A percentile compares a stretch with the other conserved stretches of the same genome.
These are phyloP conservation scores for Dyspetes luteomarginatus DNA, from an alignment of 2,888 invertebrate species.

Conservation along the genomic window DNA sequence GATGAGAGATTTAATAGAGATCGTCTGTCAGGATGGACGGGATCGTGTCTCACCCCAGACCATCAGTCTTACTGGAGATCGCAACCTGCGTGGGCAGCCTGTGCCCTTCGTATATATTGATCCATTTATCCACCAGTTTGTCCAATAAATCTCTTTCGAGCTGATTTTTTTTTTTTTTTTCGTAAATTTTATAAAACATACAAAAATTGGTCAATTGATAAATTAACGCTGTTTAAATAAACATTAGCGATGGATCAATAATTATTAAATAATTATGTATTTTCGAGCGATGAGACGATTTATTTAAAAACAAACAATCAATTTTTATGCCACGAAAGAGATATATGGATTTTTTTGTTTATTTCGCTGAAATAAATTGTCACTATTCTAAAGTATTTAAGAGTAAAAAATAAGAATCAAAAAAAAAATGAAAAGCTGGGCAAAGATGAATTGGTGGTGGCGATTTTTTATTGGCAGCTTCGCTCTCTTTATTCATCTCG, in stretches of 20 bases:
- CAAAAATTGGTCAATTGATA: too few species aligned
- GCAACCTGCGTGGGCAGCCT: constrained; percentile 76
- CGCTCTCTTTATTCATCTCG: constrained; percentile 70
- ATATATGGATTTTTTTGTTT: neutral
- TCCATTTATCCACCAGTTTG: constrained; percentile 14
- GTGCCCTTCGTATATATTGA: constrained; percentile 58
- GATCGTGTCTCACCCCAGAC: constrained; percentile 72
- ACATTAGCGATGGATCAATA: too few species aligned
- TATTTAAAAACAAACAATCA: too few species aligned
- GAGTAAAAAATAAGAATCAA: constrained; percentile 12
- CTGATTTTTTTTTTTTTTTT: too few species aligned
- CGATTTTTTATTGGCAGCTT: constrained; percentile 73
- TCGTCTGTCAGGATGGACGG: constrained; percentile 73
- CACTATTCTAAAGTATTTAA: constrained; percentile 49
- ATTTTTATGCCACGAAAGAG: too few species aligned
- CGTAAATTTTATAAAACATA: too few species aligned
- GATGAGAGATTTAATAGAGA: constrained; percentile 72
- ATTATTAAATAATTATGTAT: too few species aligned
- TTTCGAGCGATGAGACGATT: too few species aligned
- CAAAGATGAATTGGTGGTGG: constrained; percentile 69
- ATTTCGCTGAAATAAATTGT: neutral
- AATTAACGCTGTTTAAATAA: too few species aligned
- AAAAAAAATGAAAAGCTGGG: constrained; percentile 65
- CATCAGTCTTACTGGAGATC: constrained; percentile 78
- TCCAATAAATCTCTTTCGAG: too few species aligned